Conservation (phyloP, 2,888 invertebrate genomes). For the Drosophila neotestacea region DNA sequence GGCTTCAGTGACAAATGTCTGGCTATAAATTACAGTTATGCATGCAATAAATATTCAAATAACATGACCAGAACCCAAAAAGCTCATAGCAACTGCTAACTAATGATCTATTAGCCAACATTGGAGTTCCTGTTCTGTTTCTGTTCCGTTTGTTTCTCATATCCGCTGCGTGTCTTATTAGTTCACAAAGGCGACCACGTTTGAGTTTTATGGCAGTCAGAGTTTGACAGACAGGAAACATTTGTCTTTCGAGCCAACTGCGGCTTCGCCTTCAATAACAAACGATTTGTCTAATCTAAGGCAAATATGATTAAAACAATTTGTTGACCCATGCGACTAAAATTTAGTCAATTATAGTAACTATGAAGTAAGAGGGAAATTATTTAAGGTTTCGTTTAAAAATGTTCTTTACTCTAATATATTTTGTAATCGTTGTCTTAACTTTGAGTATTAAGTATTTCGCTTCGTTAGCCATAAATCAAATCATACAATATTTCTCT, state of each 20-base stretch:
- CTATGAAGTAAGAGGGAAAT: not conserved
- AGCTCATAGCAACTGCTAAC: slow-evolving; percentile 68
- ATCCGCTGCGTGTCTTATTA: slow-evolving; percentile 71
- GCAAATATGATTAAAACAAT: slow-evolving; percentile 61
- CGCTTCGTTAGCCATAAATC: not conserved
- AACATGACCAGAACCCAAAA: slow-evolving; percentile 66
- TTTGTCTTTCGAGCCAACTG: slow-evolving; percentile 43
- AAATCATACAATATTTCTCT: slow-evolving; percentile 9
- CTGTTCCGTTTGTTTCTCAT: slow-evolving; percentile 32
- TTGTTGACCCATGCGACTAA: slow-evolving; percentile 39
- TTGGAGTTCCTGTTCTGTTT: slow-evolving; percentile 40
- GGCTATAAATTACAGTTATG: slow-evolving; percentile 83
- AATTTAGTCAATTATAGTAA: slow-evolving; percentile 22
- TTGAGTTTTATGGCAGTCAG: slow-evolving; percentile 72
- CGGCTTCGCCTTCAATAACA: not conserved
- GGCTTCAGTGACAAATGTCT: slow-evolving; percentile 78
- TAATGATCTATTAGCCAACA: slow-evolving; percentile 75
- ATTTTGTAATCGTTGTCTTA: not conserved
- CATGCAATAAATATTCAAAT: slow-evolving; percentile 82
- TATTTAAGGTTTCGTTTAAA: not conserved
- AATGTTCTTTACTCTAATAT: not conserved
- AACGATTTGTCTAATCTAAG: slow-evolving; percentile 58
- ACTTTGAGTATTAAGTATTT: not conserved
- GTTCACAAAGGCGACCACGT: slow-evolving; percentile 66
- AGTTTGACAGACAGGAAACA: slow-evolving; percentile 55